Base-by-base conservation (phyloP, 2,113 vertebrate species). In the Heteronetta atricapilla region DNA sequence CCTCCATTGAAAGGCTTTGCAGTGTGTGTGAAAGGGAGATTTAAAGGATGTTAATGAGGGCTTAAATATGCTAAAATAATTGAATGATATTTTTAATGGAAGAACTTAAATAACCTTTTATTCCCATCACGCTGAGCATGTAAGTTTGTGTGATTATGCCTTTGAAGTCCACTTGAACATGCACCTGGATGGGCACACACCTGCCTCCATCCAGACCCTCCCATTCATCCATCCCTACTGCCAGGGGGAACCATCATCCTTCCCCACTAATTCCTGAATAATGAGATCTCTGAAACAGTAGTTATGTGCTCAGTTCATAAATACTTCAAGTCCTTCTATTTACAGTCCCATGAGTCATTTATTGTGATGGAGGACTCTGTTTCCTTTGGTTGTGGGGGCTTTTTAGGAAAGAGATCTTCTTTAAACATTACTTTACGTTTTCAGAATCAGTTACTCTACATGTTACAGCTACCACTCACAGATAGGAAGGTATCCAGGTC, bases 41-140 rank as follows among this genome's bases (percentile, higher is more conserved):
- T 91, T 93, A 95, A 84, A 92, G 80, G 82, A 81, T 86, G 91
- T 94, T 96, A 90, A 79, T 59, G 68, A 90, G 58, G 76, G 80
- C 23, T 96, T 95, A 94, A 90, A 88, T 16, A 72, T 44, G 48
- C 48, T 78, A 58, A 93, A 95, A 95, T 66, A 88, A 84, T 60
- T 89, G 58, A 79, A 82, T 88, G 29, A 60, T 86, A 82, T 93
- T 94, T 94, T 94, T 66, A 86, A 79, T 86, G 73, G 53, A 88
- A 90, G 11, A 66, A 82, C 44, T 53, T 88, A 93, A 93, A 88
- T 90, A 88, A 69, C 34, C 26, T 90, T 94, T 84, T 81, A 82
- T 76, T 92, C 73, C 69, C 74, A 70, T 52, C 34, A 48, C 5
- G 5, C 23, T 44, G 21, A 67, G 22, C 1, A 5, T 33, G n/a